Conservation (phyloP, 2,888 invertebrate genomes). For the Lithophane leautieri region DNA sequence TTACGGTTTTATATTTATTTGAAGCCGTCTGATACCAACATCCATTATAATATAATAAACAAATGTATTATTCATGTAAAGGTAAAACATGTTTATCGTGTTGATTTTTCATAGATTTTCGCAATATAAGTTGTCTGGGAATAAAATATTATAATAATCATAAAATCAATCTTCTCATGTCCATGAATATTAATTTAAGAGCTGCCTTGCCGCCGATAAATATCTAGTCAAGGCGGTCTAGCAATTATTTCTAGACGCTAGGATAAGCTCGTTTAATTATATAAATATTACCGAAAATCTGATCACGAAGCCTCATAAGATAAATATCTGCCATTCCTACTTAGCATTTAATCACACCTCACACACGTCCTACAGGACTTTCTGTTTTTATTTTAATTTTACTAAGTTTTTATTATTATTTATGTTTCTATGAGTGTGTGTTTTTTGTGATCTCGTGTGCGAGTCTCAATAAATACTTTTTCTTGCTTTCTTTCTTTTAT, state of each 20-base stretch:
- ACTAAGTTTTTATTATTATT: too few species aligned
- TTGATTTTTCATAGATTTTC: not conserved
- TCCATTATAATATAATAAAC: not conserved
- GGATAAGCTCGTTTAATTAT: not conserved
- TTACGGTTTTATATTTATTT: constrained; percentile 17
- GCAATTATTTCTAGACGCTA: not conserved
- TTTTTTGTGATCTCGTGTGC: too few species aligned
- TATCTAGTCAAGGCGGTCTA: not conserved
- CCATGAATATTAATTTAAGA: not conserved
- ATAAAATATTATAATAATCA: not conserved
- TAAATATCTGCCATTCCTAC: not conserved
- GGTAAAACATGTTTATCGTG: not conserved
- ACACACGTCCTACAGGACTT: too few species aligned
- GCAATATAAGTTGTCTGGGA: not conserved
- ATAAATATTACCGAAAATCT: not conserved
- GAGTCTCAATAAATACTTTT: too few species aligned
- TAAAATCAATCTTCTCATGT: not conserved
- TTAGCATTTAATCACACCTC: not conserved
- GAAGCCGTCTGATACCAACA: not conserved
- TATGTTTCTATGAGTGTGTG: too few species aligned
- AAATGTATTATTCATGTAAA: not conserved
- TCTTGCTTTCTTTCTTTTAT: too few species aligned
- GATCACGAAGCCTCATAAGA: not conserved
- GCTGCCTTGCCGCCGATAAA: not conserved
- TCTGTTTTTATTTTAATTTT: too few species aligned